Evolutionary conservation across 2,888 invertebrate species (phyloP), one percentile per base, ranked within the genome.

Genomic region (Tridacna crocea): DNA sequence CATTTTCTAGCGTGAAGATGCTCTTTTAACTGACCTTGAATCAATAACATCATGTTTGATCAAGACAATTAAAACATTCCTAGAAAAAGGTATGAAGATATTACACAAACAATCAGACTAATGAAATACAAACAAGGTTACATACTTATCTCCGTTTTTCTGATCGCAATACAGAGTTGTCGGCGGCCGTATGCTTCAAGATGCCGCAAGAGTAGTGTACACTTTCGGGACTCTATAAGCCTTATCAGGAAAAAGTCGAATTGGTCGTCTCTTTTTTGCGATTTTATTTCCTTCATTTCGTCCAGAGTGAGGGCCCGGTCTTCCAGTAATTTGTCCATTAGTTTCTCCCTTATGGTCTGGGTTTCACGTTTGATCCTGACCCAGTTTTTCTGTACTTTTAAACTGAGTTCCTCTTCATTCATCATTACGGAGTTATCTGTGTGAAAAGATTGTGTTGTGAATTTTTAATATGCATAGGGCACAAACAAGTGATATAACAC

Each of bases 141-240:
- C 70, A 24, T 26, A 70, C 70, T 26, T 26, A 70, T 10, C 24
- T 70, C 70, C 17, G 70, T 70, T 70, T 70, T 70, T n/a, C 70
- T 48, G 4, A 70, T 70, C 0, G 70, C 70, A 11, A 70, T 24
- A 51, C 70, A 70, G 19, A 70, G 26, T 11, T n/a, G 70, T 24
- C 70, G 48, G 12, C 70, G n/a, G 8, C 70, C 70, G 24, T 70
- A 70, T 11, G 48, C 51, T 26, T 70, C 70, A 12, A 70, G 47
- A 17, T 24, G 24, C 0, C 26, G 46, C 48, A 70, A 24, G n/a
- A 70, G 51, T 22, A 51, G 12, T 51, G 48, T 70, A 24, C 70
- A 70, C 22, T 70, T 17, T 13, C 26, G 27, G 17, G 70, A 70
- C 51, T 70, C 70, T 8, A 70, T 70, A 19, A 70, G 12, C 19